Evolutionary conservation across 2,797 vertebrate species (phyloP).

Genomic region (Varecia variegata): DNA sequence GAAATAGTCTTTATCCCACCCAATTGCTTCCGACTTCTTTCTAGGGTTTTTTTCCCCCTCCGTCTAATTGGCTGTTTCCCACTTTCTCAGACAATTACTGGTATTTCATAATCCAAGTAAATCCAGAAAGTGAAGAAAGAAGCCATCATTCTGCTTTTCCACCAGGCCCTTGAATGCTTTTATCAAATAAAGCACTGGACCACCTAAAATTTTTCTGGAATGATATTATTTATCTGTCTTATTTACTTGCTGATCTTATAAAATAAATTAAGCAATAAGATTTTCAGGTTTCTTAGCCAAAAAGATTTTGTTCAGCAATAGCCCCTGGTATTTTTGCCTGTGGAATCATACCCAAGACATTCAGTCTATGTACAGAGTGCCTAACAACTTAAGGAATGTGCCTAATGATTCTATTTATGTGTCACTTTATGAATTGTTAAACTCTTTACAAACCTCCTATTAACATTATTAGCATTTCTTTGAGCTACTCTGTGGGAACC

Average conservation of each 20-base stretch:
- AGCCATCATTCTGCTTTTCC: not conserved
- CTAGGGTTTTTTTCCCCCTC: not conserved
- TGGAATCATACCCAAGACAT: not conserved
- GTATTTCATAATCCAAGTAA: not conserved
- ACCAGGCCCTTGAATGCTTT: not conserved
- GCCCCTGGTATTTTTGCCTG: not conserved
- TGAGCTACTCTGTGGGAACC: slow-evolving; percentile 34
- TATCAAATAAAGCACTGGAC: not conserved
- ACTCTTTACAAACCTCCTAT: not conserved
- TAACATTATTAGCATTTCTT: slow-evolving; percentile 41
- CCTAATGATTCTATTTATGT: not conserved
- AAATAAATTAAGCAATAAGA: not conserved
- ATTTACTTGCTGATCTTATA: not conserved
- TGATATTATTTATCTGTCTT: not conserved
- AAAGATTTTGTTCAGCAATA: not conserved
- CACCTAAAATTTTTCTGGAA: not conserved
- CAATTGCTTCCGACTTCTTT: not conserved
- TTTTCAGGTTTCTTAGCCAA: not conserved
- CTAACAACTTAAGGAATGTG: not conserved
- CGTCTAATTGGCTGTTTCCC: not conserved
- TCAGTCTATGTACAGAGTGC: not conserved
- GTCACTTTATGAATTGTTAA: not conserved
- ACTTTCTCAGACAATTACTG: not conserved
- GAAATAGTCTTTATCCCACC: not conserved
- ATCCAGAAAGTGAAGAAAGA: not conserved